Percentiles rank a stretch among this genome's conserved stretches.
Evolutionary conservation across 2,888 invertebrate genomes (phyloP).

Genomic region (Tenthredo distinguenda): DNA sequence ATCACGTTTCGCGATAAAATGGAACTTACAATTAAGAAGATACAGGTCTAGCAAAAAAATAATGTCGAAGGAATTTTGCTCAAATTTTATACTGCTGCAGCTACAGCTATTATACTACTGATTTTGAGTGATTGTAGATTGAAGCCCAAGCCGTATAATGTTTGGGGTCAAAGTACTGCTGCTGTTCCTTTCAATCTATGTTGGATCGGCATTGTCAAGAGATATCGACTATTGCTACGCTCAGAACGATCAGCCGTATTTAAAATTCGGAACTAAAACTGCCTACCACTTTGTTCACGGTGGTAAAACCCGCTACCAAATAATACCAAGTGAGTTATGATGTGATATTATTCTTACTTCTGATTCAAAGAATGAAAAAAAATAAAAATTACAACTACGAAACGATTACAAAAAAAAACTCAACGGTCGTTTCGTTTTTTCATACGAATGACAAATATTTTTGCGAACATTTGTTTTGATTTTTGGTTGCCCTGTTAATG

Average conservation of each 20-base stretch:
- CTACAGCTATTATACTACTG: too few relatives aligned
- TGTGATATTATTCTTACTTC: slow-evolving; percentile 39
- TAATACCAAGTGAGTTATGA: slow-evolving; percentile 83
- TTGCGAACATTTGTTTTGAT: neutral
- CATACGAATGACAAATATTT: neutral
- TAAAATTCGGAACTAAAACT: slow-evolving; percentile 87
- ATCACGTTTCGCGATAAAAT: neutral
- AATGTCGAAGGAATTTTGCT: neutral
- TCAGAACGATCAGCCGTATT: slow-evolving; percentile 83
- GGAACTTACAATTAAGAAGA: neutral
- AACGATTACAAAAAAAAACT: neutral
- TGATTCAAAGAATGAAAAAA: slow-evolving; percentile 7
- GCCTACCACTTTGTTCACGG: slow-evolving; percentile 86
- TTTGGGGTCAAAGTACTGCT: slow-evolving; percentile 11
- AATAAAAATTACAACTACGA: neutral
- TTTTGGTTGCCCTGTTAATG: neutral
- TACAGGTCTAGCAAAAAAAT: neutral
- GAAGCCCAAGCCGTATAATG: neutral
- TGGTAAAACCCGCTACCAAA: slow-evolving; percentile 81
- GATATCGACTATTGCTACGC: slow-evolving; percentile 81
- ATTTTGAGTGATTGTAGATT: neutral
- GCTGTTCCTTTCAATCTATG: neutral
- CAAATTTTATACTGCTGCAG: neutral
- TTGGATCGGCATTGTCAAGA: slow-evolving; percentile 56
- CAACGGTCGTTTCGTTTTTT: neutral